A percentile compares a stretch with the other conserved stretches of the same genome.
Evolutionary conservation across 64 coral and sea anemone species (phyloP).

Genomic region (Actinia equina): DNA sequence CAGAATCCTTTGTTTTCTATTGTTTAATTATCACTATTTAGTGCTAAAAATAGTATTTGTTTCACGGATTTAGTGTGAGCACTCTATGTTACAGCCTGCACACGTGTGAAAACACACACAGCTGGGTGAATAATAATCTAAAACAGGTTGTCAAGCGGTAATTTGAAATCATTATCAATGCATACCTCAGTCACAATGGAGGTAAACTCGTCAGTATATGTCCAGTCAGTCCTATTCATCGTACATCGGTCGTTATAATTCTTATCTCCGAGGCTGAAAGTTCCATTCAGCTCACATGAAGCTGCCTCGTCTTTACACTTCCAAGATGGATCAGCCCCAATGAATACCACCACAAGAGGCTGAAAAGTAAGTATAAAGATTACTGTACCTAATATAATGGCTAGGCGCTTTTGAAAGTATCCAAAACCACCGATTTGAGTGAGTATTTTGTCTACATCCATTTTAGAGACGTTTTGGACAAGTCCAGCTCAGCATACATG

Average conservation of each 20-base stretch:
- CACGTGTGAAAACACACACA: too few relatives aligned
- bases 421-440: constrained; percentile 72
- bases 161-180: background rate
- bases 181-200: constrained; percentile 90
- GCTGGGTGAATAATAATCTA: too few relatives aligned
- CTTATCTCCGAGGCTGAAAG: constrained; percentile 35
- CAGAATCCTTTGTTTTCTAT: too few relatives aligned
- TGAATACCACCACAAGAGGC: constrained; percentile 86
- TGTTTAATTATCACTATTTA: too few relatives aligned
- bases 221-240: constrained; percentile 79
- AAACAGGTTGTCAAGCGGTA: background rate
- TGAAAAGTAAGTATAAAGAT: constrained; percentile 88
- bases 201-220: constrained; percentile 77
- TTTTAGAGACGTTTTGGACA: background rate
- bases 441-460: constrained; percentile 75
- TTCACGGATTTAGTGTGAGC: too few relatives aligned
- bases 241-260: constrained; percentile 68
- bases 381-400: constrained; percentile 64
- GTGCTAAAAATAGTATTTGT: too few relatives aligned
- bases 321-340: constrained; percentile 81
- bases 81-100: too few relatives aligned
- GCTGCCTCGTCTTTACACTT: background rate
- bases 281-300: constrained; percentile 56
- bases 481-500: too few relatives aligned
- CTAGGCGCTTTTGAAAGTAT: constrained; percentile 84